phyloP scores from a whole-genome alignment of 2,113 vertebrate genomes.

The Tyrannus savana region DNA sequence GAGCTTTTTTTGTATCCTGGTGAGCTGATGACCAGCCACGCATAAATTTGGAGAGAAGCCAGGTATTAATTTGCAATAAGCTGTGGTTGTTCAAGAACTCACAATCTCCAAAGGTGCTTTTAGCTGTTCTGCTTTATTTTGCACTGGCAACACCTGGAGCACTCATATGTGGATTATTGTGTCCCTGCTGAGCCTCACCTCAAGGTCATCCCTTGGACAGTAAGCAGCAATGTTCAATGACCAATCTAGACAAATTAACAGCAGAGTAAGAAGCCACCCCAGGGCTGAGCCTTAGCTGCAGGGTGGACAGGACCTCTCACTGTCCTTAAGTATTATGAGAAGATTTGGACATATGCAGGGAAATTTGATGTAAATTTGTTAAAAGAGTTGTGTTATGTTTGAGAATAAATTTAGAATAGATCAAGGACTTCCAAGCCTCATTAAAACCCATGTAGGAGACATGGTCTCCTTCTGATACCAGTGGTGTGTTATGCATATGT shows the following conservation, averaged over 20 bases:
- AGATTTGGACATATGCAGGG: neutral
- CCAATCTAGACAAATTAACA: neutral
- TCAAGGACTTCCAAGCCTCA: neutral
- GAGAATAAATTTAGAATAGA: neutral
- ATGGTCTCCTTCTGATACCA: accelerated
- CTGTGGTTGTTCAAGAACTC: neutral
- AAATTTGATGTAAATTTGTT: neutral
- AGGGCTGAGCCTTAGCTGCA: neutral
- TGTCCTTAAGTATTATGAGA: neutral
- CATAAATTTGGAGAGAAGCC: neutral
- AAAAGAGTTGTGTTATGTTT: neutral
- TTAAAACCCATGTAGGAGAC: neutral
- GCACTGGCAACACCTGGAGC: neutral
- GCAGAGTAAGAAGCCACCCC: neutral
- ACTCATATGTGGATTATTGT: neutral
- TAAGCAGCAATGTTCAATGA: neutral
- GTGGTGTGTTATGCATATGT: accelerated
- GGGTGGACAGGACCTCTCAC: neutral
- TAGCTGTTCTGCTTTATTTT: neutral
- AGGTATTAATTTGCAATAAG: neutral
- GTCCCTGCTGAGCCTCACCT: neutral
- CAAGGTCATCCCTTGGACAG: neutral
- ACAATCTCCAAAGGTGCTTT: neutral
- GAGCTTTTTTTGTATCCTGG: neutral
- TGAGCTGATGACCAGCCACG: neutral